Conservation (phyloP, 2,113 vertebrate genomes). For the Antechinus stuartii region DNA sequence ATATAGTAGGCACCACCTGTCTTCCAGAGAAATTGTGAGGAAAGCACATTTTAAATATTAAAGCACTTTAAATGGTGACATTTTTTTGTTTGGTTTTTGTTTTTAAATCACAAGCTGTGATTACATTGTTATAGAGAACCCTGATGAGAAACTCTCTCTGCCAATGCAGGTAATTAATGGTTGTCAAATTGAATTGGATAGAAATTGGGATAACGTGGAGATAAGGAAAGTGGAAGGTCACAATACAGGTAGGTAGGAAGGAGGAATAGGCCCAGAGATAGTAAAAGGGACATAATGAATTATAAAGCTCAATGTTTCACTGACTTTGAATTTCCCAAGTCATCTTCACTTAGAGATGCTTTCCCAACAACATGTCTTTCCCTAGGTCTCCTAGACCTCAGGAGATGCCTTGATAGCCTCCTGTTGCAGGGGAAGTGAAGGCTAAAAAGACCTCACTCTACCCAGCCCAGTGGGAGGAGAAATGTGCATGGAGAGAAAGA, state of each 20-base stretch:
- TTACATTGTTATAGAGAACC: background rate
- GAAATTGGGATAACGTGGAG: background rate
- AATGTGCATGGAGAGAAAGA: slow-evolving; percentile 61
- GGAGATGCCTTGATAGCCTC: background rate
- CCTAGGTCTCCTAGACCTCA: background rate
- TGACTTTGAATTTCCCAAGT: background rate
- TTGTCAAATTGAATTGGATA: background rate
- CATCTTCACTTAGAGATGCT: background rate
- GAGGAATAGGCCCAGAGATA: background rate
- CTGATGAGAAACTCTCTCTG: background rate
- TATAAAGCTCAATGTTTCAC: background rate
- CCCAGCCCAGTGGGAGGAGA: slow-evolving; percentile 38
- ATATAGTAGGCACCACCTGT: background rate
- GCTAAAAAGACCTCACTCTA: background rate
- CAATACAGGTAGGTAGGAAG: background rate
- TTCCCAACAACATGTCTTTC: background rate
- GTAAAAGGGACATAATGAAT: background rate
- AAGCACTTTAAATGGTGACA: background rate
- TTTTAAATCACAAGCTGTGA: background rate
- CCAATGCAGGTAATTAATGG: background rate
- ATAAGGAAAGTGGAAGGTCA: background rate
- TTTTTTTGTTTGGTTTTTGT: background rate
- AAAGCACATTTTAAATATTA: background rate
- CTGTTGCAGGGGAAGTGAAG: background rate
- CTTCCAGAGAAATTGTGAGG: background rate